Base-by-base conservation (phyloP, 2,113 vertebrate genomes). In the Podarcis cretensis region DNA sequence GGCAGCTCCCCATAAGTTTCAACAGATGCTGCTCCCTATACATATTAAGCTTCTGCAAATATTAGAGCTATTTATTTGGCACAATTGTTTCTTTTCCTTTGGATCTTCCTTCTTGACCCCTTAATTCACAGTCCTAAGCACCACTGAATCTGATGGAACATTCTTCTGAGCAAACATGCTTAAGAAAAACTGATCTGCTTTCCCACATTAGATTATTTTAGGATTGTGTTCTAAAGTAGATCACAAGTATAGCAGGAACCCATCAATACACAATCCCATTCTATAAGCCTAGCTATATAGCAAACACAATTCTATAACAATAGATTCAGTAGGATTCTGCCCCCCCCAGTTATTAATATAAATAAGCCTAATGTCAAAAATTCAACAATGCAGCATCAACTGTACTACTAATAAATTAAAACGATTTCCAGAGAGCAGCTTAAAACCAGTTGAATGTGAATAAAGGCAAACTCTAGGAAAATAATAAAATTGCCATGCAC, bases 21-120 rank as follows among this genome's bases (percentile, higher is more conserved):
- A 68, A 23, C 8, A 25, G 66, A 68, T 63, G 59, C 59, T 63
- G 1, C 4, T 63, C 16, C 59, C 16, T 20, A 63, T 63, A 5
- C 3, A 63, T 20, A 63, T 63, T 63, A 63, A 27, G 23, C 66
- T 2, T 68, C 66, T 27, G 23, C 21, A 78, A 78, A 78, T 48
- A 48, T 48, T 25, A 78, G 40, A 48, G 40, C 43, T 30, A 43
- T 9, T 78, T 43, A 78, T 6, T 21, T 16, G 10, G 2, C 14
- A 23, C 23, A 68, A 68, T 68, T 7, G 2, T 68, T 68, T 68
- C 18, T 68, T 27, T 68, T 23, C 23, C 25, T 2, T 27, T 68
- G 48, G 10, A 18, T 27, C 13, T n/a, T 23, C 30, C 30, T 90
- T 93, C 92, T 91, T 92, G 83, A 84, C 92, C 94, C 93, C 94